Percentiles rank a stretch among this genome's conserved stretches.
phyloP scores from a whole-genome alignment of 2,113 vertebrate species.

The Edolisoma coerulescens region DNA sequence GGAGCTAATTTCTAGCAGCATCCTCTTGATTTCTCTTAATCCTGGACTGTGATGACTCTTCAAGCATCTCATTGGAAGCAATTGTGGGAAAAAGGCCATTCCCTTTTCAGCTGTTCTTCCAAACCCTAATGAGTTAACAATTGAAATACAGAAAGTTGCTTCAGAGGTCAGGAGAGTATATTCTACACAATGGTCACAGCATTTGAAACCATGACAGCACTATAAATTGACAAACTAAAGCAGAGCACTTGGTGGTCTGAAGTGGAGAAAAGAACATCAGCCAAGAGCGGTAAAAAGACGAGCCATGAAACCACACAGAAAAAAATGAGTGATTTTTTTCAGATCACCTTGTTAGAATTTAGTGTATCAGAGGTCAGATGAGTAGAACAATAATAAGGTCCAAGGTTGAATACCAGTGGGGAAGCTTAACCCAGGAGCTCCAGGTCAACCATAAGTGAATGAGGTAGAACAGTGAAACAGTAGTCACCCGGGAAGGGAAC shows the following conservation, averaged over 20 bases:
- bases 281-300: conserved; percentile 61
- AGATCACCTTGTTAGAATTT: conserved; percentile 74
- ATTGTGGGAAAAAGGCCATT: conserved; percentile 81
- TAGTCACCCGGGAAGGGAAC: conserved; percentile 44
- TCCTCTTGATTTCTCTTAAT: conserved; percentile 51
- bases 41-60: conserved; percentile 26
- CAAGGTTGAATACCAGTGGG: conserved; percentile 72
- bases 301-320: conserved; percentile 66
- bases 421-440: conserved; percentile 80
- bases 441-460: conserved; percentile 79
- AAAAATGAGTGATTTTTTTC: conserved; percentile 64
- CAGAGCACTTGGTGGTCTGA: conserved; percentile 71
- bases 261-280: conserved; percentile 67
- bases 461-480: conserved; percentile 53
- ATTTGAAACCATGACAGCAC: conserved; percentile 88
- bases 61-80: conserved; percentile 59
- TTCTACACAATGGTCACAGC: conserved; percentile 81
- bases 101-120: conserved; percentile 71
- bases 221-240: conserved; percentile 84
- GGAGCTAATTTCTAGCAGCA: conserved; percentile 18
- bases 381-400: conserved; percentile 70
- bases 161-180: conserved; percentile 77
- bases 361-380: conserved; percentile 62
- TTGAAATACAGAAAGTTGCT: conserved; percentile 78
- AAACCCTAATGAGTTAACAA: conserved; percentile 85